These are phyloP conservation scores for Camponotus pennsylvanicus DNA, from an alignment of 1,140 invertebrate genomes.

Conservation along the genomic window DNA sequence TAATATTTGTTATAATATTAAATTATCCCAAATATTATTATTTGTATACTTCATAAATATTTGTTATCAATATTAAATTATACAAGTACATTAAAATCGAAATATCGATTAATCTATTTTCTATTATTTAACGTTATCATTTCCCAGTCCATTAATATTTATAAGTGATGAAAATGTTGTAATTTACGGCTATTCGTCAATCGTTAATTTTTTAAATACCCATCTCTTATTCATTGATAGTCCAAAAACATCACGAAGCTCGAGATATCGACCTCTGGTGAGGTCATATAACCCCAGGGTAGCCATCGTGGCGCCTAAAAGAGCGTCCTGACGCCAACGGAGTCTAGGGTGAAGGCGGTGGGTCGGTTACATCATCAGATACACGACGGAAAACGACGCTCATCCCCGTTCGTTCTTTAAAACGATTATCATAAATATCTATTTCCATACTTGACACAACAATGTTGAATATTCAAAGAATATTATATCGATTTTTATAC, in stretches of 20 bases:
- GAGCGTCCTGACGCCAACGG: constrained; percentile 68
- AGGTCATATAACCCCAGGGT: constrained; percentile 57
- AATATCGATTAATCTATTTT: neutral
- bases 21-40: neutral
- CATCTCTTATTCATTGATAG: neutral
- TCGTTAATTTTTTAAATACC: constrained; percentile 20
- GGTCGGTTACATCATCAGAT: constrained; percentile 79
- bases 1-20: constrained; percentile 6
- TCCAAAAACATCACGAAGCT: neutral
- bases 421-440: constrained; percentile 35
- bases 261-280: constrained; percentile 68
- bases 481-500: constrained; percentile 14
- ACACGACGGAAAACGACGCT: constrained; percentile 52
- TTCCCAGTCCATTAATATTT: neutral
- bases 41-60: neutral
- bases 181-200: neutral
- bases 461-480: constrained; percentile 13
- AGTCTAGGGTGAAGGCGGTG: constrained; percentile 60
- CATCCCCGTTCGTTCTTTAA: constrained; percentile 60
- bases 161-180: neutral
- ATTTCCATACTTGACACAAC: constrained; percentile 51
- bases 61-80: constrained; percentile 21
- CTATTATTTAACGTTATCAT: neutral
- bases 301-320: constrained; percentile 78
- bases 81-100: neutral